Conservation (phyloP, 2,113 vertebrate species). For the Desmodus rotundus region DNA sequence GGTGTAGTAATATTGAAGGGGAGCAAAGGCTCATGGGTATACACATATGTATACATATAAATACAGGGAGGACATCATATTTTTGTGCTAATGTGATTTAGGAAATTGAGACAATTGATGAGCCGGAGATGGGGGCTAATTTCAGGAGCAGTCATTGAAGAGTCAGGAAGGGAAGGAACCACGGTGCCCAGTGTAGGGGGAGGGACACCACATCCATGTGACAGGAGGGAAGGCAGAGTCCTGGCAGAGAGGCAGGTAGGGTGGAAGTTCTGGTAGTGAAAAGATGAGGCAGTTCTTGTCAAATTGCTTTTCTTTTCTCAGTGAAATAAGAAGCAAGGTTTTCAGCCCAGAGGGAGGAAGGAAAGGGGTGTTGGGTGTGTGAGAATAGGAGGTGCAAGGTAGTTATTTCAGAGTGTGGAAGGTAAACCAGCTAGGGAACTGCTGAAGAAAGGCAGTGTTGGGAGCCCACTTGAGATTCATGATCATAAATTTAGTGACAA, state of each 20-base stretch:
- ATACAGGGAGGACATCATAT: background rate
- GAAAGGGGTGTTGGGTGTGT: background rate
- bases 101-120: background rate
- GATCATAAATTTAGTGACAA: background rate
- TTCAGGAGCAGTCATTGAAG: background rate
- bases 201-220: background rate
- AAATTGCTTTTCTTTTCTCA: slow-evolving; percentile 39
- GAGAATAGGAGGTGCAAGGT: slow-evolving; percentile 15
- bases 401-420: slow-evolving; percentile 51
- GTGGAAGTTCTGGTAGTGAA: background rate
- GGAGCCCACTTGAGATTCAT: background rate
- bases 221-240: background rate
- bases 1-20: background rate
- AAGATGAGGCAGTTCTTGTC: background rate
- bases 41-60: background rate
- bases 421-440: background rate
- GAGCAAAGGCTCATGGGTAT: background rate
- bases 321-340: slow-evolving; percentile 32
- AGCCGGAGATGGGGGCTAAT: background rate
- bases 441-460: background rate
- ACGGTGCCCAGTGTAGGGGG: background rate
- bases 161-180: background rate
- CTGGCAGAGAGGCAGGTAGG: background rate
- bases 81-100: background rate
- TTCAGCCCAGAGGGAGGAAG: background rate